A percentile compares a stretch with the other conserved stretches of the same genome.
These are phyloP conservation scores for Phoenoteleia sp. DNA, from an alignment of 2,888 invertebrate species.

Conservation along the genomic window DNA sequence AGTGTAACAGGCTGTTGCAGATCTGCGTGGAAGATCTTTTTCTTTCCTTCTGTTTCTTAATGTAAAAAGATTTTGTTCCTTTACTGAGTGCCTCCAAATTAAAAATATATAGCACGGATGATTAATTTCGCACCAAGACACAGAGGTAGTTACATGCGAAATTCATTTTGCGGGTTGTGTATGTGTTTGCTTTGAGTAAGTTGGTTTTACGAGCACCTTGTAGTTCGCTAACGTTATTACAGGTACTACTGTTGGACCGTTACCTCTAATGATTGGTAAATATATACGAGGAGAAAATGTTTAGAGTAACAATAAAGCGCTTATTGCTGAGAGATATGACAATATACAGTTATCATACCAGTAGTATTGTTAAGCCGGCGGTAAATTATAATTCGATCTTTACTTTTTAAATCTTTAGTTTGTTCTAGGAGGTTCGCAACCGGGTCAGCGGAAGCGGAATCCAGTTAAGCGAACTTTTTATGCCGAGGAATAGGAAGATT, in stretches of 20 bases:
- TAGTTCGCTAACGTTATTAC: conserved; percentile 44
- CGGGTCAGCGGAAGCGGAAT: conserved; percentile 43
- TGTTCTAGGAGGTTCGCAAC: conserved; percentile 1
- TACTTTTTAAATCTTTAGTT: background rate
- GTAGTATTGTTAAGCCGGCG: conserved; percentile 27
- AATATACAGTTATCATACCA: conserved; percentile 53
- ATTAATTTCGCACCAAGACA: background rate
- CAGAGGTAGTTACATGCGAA: conserved; percentile 15
- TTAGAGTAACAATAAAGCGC: conserved; percentile 56
- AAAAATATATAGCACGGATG: conserved; percentile 6
- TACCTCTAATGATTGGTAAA: conserved; percentile 65
- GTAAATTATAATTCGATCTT: conserved; percentile 51
- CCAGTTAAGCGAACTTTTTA: conserved; percentile 17
- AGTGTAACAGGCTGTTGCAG: too few species aligned
- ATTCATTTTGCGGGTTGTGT: conserved; percentile 26
- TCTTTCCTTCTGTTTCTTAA: too few species aligned
- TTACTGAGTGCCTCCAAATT: background rate
- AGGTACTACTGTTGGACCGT: conserved; percentile 59
- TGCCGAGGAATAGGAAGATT: too few species aligned
- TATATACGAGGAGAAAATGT: conserved; percentile 56
- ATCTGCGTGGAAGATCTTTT: too few species aligned
- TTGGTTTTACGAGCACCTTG: conserved; percentile 45
- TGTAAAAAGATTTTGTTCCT: too few species aligned
- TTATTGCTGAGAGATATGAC: conserved; percentile 51
- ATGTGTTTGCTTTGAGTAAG: conserved; percentile 36